Base-by-base conservation (phyloP, 2,888 invertebrate genomes). In the Dioctria rufipes region DNA sequence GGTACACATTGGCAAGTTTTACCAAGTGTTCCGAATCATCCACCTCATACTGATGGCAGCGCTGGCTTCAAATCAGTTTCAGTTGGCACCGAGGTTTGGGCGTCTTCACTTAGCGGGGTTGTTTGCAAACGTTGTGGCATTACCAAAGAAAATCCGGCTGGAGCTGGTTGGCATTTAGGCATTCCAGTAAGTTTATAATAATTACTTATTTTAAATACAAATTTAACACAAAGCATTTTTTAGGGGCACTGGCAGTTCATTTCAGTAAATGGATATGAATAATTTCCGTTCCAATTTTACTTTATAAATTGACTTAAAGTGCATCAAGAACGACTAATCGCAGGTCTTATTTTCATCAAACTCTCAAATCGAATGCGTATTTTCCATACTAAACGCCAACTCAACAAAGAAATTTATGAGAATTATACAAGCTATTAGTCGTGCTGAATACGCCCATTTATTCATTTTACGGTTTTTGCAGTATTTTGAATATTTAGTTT, bases 1-100 rank as follows among this genome's bases (percentile, higher is more conserved):
- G 97, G 97, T 43, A 94, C 94, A 40, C 92, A 94, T 85, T 97
- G 97, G 97, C 94, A 94, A 88, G 91, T 92, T 86, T 87, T 94
- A 78, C 90, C 90, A 3, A 90, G 91, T 79, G 91, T 92, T 88
- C 91, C 92, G 63, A 90, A 91, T 84, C 90, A 92, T 85, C 90
- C 92, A 46, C 91, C 91, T 51, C 90, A 91, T 83, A 89, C 90
- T 42, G 91, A 91, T 84, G 89, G 87, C 3, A 86, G 86, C 63
- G 85, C 87, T 51, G 92, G 92, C 37, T 95, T 94, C 86, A 93
- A 94, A 85, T 93, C 94, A 80, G 90, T 96, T 2, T 94, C 95
- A 6, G 93, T 94, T 51, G 93, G 93, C 66, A 90, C 91, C 71
- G 94, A 94, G 87, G 93, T 95, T 63, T 96, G 95, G 95, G 95